Base-by-base conservation (phyloP, 2,797 vertebrate genomes). In the Scleropages formosus region DNA sequence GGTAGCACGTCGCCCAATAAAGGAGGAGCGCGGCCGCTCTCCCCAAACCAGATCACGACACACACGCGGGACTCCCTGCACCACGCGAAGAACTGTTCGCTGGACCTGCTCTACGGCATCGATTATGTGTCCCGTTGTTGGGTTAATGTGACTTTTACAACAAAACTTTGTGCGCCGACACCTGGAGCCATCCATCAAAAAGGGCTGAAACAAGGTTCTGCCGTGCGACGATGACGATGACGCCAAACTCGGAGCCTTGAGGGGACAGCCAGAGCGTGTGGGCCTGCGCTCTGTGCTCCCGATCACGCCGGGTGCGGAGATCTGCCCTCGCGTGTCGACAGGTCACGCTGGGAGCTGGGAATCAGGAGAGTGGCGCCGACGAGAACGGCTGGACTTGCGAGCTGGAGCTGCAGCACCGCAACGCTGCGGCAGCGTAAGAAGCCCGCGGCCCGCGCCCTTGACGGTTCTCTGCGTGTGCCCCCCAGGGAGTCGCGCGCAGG, bases 71-170 rank as follows among this genome's bases (percentile, higher is more conserved):
- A 13, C 20, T 12, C 12, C 7, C 65, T 7, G 44, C 6, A 39
- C 39, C 44, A 75, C 72, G 46, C 53, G 56, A 67, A 69, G 22
- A 73, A 71, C 63, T 39, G n/a, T 56, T 75, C 18, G 44, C 18
- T 68, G 74, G 67, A 69, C 47, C 69, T 20, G 46, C 79, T 79
- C 62, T 80, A 73, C 16, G 61, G 18, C 27, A 49, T 20, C 76
- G 67, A 70, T 56, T 70, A 70, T 26, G 22, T 56, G 67, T 70
- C 67, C 67, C 53, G 51, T 20, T 26, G 47, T 53, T 22, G 49
- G 67, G 22, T 26, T 70, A 51, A 51, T 70, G 67, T 27, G 46
- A 70, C 67, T 51, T 53, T 49, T 24, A 10, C 20, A 70, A 70
- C 49, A 70, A 24, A 68, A 22, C 20, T 27, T 16, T 70, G 12